Evolutionary conservation across 2,113 vertebrate genomes (phyloP).

Genomic region (Salvelinus sp.): DNA sequence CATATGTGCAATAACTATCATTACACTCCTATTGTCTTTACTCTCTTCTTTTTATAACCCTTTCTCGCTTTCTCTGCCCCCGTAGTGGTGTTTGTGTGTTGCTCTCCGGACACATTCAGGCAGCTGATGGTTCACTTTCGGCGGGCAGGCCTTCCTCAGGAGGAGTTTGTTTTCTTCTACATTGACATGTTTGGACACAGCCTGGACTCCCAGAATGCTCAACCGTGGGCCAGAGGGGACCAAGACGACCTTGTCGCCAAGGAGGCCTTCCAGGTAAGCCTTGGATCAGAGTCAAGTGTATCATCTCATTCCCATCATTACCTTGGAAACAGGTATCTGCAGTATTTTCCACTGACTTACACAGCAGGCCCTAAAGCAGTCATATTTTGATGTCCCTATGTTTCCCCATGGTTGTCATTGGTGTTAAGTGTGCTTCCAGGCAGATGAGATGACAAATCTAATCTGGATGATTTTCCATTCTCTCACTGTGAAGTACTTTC

Average conservation of each 20-base stretch:
- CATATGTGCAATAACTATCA: too few relatives aligned
- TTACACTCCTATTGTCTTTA: too few relatives aligned
- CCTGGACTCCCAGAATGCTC: slow-evolving; percentile 62
- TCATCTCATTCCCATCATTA: not conserved
- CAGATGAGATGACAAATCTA: not conserved
- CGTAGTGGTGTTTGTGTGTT: slow-evolving; percentile 89
- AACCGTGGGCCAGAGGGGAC: slow-evolving; percentile 84
- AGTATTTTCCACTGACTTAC: not conserved
- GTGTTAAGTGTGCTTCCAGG: not conserved
- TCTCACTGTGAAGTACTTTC: not conserved
- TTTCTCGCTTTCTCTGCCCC: not conserved
- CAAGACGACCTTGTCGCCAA: slow-evolving; percentile 73
- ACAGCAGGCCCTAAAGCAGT: not conserved
- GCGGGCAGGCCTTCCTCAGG: slow-evolving; percentile 70
- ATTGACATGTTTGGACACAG: slow-evolving; percentile 87
- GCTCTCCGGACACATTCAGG: slow-evolving; percentile 81
- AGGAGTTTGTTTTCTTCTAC: slow-evolving; percentile 89
- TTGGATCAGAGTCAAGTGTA: not conserved
- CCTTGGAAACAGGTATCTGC: not conserved
- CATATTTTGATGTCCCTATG: not conserved
- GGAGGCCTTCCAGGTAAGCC: slow-evolving; percentile 82
- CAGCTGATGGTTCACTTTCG: slow-evolving; percentile 83
- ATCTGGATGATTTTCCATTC: not conserved
- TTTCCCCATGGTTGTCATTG: not conserved
- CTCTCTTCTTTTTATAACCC: too few relatives aligned